Evolutionary conservation across 2,797 vertebrate species (phyloP).

Genomic region (Sternotherus odoratus): DNA sequence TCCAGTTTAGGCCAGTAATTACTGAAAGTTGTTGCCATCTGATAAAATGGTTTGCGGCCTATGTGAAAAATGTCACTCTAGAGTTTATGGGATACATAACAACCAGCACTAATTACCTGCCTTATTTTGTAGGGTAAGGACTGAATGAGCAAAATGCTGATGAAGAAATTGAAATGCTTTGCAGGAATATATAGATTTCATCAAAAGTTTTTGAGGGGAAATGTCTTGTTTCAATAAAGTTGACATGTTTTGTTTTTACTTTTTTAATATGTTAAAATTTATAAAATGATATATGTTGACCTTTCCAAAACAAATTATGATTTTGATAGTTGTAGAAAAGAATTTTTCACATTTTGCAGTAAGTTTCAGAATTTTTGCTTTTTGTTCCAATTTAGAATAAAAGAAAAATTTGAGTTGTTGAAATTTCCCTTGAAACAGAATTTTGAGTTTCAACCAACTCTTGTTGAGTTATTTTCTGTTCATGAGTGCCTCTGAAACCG

Average conservation of each 20-base stretch:
- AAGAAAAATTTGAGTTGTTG: not conserved
- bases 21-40: fast-evolving
- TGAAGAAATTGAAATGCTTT: not conserved
- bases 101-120: not conserved
- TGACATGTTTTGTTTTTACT: not conserved
- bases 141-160: fast-evolving
- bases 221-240: not conserved
- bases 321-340: not conserved
- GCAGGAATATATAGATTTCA: not conserved
- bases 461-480: not conserved
- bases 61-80: not conserved
- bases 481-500: not conserved
- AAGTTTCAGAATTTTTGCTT: not conserved
- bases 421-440: not conserved
- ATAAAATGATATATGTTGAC: fast-evolving
- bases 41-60: not conserved
- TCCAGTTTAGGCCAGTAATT: not conserved
- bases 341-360: not conserved
- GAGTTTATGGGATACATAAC: not conserved
- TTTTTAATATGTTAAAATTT: not conserved
- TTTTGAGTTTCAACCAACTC: not conserved
- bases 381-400: not conserved
- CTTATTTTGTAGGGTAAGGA: fast-evolving
- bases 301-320: not conserved
- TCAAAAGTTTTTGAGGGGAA: not conserved